phyloP scores from a whole-genome alignment of 2,113 vertebrate species.

The Brachyhypopomus occidentalis region DNA sequence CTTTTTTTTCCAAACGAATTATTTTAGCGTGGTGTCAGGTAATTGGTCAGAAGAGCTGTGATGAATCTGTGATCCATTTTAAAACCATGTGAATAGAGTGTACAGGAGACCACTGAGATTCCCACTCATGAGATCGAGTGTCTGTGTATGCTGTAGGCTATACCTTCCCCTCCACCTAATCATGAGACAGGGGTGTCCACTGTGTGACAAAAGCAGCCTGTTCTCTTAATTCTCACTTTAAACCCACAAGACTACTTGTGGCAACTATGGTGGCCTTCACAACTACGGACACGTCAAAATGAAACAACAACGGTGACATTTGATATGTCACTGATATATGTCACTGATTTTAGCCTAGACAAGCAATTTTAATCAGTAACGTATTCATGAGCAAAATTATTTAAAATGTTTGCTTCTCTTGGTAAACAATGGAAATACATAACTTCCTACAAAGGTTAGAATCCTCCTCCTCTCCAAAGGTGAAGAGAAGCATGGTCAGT shows the following conservation, averaged over 20 bases:
- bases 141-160: neutral
- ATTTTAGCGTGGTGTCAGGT: neutral
- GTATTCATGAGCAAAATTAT: slow-evolving; percentile 9
- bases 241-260: neutral
- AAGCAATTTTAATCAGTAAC: slow-evolving; percentile 13
- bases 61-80: neutral
- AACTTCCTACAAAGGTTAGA: neutral
- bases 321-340: too few species aligned
- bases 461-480: neutral
- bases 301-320: neutral
- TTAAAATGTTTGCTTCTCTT: neutral
- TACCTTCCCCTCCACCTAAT: neutral
- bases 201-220: slow-evolving; percentile 41
- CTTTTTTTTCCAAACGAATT: neutral
- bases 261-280: neutral
- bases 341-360: neutral
- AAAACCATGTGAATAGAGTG: neutral
- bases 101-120: neutral
- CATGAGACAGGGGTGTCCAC: slow-evolving; percentile 29
- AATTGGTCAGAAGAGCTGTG: neutral
- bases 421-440: neutral
- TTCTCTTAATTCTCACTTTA: slow-evolving; percentile 33
- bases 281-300: neutral
- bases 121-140: slow-evolving; percentile 21
- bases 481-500: neutral